A percentile compares a stretch with the other conserved stretches of the same genome.
These are phyloP conservation scores for Choristoneura rosaceana DNA, from an alignment of 2,888 invertebrate genomes.

Conservation along the genomic window DNA sequence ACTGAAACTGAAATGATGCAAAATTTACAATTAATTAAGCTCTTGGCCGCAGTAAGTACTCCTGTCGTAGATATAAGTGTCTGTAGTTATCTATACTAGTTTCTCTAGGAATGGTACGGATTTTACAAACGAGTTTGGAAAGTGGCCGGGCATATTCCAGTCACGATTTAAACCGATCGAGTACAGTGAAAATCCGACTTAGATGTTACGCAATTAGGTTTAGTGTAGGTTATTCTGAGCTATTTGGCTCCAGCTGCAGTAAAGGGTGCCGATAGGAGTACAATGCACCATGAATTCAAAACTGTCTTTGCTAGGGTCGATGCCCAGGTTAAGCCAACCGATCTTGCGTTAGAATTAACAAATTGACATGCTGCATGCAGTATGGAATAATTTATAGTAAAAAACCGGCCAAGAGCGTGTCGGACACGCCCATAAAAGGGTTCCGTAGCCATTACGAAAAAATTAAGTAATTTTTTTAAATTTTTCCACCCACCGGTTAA, in stretches of 20 bases:
- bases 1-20: no score
- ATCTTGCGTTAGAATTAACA: neutral
- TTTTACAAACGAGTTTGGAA: constrained; percentile 76
- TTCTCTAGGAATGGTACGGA: constrained; percentile 68
- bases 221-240: constrained; percentile 1
- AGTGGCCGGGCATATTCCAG: constrained; percentile 62
- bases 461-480: no score
- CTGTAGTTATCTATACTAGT: constrained; percentile 45
- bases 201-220: constrained; percentile 21
- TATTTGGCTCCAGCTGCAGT: constrained; percentile 23
- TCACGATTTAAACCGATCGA: constrained; percentile 54
- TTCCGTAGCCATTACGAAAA: no score
- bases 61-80: neutral
- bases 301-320: constrained; percentile 11
- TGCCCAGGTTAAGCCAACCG: neutral
- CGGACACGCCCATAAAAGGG: no score
- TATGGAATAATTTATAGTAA: no score
- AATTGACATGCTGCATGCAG: neutral
- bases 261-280: constrained; percentile 35
- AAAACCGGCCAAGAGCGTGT: no score
- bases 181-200: constrained; percentile 25
- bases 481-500: no score
- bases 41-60: neutral
- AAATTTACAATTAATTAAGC: no score
- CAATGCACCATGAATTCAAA: constrained; percentile 31